A percentile compares a stretch with the other conserved stretches of the same genome.
phyloP scores from a whole-genome alignment of 2,888 invertebrate species.

The Cosmorhoe ocellata region DNA sequence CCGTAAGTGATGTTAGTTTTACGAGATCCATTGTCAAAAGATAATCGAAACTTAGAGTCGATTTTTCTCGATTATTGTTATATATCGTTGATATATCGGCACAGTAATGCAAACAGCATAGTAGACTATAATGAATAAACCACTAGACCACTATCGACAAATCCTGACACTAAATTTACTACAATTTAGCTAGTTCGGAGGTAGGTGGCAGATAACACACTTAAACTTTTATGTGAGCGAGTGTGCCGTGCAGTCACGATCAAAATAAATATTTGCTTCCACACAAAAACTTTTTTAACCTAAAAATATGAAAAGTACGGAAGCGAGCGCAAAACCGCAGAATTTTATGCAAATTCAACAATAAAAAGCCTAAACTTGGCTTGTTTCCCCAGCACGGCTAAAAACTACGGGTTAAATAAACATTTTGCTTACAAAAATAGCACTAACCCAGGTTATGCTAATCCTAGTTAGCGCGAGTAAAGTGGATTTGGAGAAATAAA shows the following conservation, averaged over 20 bases:
- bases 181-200: too few species aligned
- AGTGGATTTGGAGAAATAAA: slow-evolving; percentile 12
- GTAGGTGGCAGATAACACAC: too few species aligned
- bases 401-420: not conserved
- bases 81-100: too few species aligned
- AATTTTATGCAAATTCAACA: slow-evolving; percentile 25
- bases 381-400: not conserved
- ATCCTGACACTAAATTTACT: too few species aligned
- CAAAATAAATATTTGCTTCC: slow-evolving; percentile 4
- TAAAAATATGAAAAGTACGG: slow-evolving; percentile 11
- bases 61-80: too few species aligned
- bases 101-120: too few species aligned
- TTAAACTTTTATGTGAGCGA: too few species aligned
- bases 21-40: too few species aligned
- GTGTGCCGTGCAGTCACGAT: not conserved
- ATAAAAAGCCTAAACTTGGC: slow-evolving; percentile 7
- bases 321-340: slow-evolving; percentile 5
- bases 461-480: not conserved
- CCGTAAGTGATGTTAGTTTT: too few species aligned
- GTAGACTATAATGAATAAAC: too few species aligned
- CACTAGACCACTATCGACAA: too few species aligned
- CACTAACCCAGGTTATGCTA: not conserved
- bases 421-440: not conserved
- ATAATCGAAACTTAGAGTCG: too few species aligned
- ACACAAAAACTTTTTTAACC: slow-evolving; percentile 18